Conservation (phyloP, 1,140 invertebrate genomes). For the Bombus polaris region DNA sequence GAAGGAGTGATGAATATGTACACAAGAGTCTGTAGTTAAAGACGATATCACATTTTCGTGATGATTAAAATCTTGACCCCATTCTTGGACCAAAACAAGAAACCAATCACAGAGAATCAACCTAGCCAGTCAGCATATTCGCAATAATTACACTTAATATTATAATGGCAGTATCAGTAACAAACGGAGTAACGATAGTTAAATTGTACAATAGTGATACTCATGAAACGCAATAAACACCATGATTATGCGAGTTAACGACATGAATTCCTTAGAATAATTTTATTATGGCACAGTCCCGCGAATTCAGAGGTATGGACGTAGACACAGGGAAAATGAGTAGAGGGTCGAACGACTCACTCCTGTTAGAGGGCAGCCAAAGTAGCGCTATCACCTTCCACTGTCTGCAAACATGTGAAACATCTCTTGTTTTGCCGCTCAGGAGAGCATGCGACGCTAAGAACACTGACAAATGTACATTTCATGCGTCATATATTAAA, state of each 20-base stretch:
- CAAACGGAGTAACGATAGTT: conserved; percentile 73
- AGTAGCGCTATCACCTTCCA: conserved; percentile 81
- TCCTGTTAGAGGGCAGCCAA: conserved; percentile 82
- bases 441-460: conserved; percentile 77
- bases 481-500: conserved; percentile 75
- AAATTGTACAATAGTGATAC: conserved; percentile 70
- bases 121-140: conserved; percentile 52
- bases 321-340: conserved; percentile 76
- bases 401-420: conserved; percentile 81
- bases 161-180: conserved; percentile 78
- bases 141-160: conserved; percentile 64
- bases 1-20: conserved; percentile 50
- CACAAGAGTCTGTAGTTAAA: conserved; percentile 38
- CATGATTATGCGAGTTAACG: conserved; percentile 59
- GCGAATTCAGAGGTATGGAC: conserved; percentile 70
- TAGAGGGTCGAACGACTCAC: conserved; percentile 77
- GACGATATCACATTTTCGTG: conserved; percentile 55
- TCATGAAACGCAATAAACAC: conserved; percentile 66
- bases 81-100: conserved; percentile 50
- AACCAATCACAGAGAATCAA: conserved; percentile 56
- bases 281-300: conserved; percentile 70
- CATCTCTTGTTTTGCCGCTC: conserved; percentile 76
- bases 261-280: conserved; percentile 60
- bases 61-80: conserved; percentile 37
- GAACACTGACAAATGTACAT: conserved; percentile 76